Evolutionary conservation across 2,113 vertebrate genomes (phyloP), one percentile per base, ranked within the genome.

Genomic region (Otis tarda): DNA sequence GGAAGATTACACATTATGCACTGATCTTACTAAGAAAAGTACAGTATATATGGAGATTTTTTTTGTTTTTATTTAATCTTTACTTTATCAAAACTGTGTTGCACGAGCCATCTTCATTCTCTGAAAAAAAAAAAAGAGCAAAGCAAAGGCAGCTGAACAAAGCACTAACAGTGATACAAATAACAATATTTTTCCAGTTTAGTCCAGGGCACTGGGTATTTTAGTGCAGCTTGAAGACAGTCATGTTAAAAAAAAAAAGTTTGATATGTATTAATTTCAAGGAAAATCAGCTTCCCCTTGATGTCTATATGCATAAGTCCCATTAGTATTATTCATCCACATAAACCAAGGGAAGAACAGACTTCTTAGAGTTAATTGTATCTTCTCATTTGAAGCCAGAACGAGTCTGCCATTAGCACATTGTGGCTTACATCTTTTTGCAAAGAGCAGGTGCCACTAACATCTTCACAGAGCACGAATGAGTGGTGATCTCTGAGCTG

Each of bases 1-100:
- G 86, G 57, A 96, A 97, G 87, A 97, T 97, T 94, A 96, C 94
- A 95, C 55, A 77, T 87, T 89, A 69, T 80, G 52, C 83, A 77
- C 74, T 94, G 83, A 95, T 97, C 82, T 92, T 93, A 71, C 68
- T 82, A 89, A 57, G 76, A 94, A 96, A 92, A 87, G 75, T 52
- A 83, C 43, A 43, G 35, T 80, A 65, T 47, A 35, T 86, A 43
- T 88, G 57, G 22, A 82, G 30, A 6, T 3, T 8, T 80, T 80
- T 82, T 57, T 93, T 87, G 37, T 41, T 96, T 92, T 93, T 86
- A 86, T 94, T 94, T 95, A 87, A 93, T 96, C 87, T 90, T 88
- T 64, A 86, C 75, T 59, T 88, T 95, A 95, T 92, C 91, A 94
- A 87, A 95, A 90, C 77, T 57, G 41, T 56, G 82, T 65, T 79